These are phyloP conservation scores for Hemibagrus wyckioides DNA, from an alignment of 2,113 vertebrate genomes.

Conservation along the genomic window DNA sequence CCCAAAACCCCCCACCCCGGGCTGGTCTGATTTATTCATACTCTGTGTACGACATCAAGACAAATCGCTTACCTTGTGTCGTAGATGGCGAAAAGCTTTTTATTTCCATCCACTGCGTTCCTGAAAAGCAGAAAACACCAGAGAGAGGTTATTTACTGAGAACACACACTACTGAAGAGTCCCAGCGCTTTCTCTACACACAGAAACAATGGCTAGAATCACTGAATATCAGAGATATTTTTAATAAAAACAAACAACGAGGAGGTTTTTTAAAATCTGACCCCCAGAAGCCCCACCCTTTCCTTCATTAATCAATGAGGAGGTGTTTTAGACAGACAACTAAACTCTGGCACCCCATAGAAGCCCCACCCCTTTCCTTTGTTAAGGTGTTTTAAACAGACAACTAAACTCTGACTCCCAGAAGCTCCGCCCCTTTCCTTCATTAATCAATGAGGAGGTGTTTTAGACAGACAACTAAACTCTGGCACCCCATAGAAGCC, in stretches of 20 bases:
- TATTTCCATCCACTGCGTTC: conserved; percentile 91
- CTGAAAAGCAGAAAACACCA: conserved; percentile 75
- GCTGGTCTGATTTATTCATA: not conserved
- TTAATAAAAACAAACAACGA: not conserved
- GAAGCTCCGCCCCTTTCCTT: too few relatives aligned
- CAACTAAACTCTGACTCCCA: too few relatives aligned
- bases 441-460: too few relatives aligned
- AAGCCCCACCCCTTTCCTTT: too few relatives aligned
- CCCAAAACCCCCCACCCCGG: not conserved
- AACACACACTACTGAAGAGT: not conserved
- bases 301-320: too few relatives aligned
- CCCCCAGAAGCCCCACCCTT: too few relatives aligned
- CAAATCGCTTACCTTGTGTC: conserved; percentile 85
- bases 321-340: too few relatives aligned
- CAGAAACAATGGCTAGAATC: conserved; percentile 15
- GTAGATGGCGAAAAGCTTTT: conserved; percentile 90
- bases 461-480: too few relatives aligned
- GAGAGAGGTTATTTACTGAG: conserved; percentile 26
- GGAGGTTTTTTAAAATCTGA: not conserved
- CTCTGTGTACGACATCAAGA: not conserved
- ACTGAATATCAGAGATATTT: not conserved
- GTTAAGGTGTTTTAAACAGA: too few relatives aligned
- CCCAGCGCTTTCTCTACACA: not conserved
- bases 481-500: too few relatives aligned
- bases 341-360: too few relatives aligned